Evolutionary conservation across 2,797 vertebrate genomes (phyloP), one percentile per base, ranked within the genome.

Genomic region (Rhodeus uyekii): DNA sequence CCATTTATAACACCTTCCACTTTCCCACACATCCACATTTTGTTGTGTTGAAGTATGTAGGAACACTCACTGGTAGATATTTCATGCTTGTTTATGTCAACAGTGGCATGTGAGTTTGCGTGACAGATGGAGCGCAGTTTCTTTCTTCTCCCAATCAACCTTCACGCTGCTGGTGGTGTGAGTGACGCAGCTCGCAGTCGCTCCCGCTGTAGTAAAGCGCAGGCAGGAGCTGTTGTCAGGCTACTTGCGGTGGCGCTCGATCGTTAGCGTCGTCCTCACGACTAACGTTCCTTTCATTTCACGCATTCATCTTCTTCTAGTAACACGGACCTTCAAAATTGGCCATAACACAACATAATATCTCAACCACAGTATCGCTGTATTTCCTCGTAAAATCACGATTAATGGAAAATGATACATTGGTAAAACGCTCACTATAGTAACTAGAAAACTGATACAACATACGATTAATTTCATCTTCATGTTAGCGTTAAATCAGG

Each of bases 11-110:
- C 89, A 92, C 65, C 50, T 18, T 22, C 13, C 27, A 63, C 29
- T 88, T 89, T 93, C 88, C 86, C 90, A 89, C 42, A 46, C 88
- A 89, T 87, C 91, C 91, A 92, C 90, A 91, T n/a, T 19, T n/a
- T 71, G 53, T n/a, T 14, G 42, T 65, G 81, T 65, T 76, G 69
- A 58, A 55, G 10, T 42, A 29, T 68, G 29, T 48, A 36, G 29
- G 29, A 36, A 50, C 76, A 38, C 19, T 63, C 58, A 22, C 18
- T n/a, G 18, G 32, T 8, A 55, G n/a, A 67, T 22, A 29, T 53
- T 29, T 69, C 7, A 58, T 50, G 32, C 8, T 19, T 61, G 27
- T 76, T 61, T 79, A 55, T 69, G 36, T 79, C 36, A 55, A 13
- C 63, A 10, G 48, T 53, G 27, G 39, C 65, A 19, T 32, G 19